Base-by-base conservation (phyloP, 2,113 vertebrate genomes). In the Mobula birostris region DNA sequence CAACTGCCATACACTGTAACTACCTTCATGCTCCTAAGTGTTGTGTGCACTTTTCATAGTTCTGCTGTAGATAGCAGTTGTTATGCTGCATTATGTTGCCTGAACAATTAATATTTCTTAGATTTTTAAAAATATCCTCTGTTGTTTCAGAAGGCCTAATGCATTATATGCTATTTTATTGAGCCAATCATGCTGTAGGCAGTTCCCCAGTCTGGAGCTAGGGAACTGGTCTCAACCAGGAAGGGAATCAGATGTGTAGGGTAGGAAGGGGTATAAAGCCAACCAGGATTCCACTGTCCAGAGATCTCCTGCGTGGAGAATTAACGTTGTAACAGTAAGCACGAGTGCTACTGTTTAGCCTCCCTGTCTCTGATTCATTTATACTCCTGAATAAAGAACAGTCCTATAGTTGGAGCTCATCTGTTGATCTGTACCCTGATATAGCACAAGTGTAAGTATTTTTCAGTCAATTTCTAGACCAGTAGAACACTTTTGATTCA, bases 1-100 rank as follows among this genome's bases (percentile, higher is more conserved):
- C 27, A 85, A 29, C 27, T 32, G 61, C 85, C 85, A 90, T 66
- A 66, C 15, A 19, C n/a, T 32, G 61, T 66, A 66, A 15, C 85
- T 29, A 68, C n/a, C 63, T 66, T n/a, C 85, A 66, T 19, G 17
- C 29, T n/a, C 61, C 85, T 32, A 32, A 90, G 63, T 32, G 29
- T 29, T 90, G 85, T 32, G 85, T 15, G 85, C 85, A 90, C 61
- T 90, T 90, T 66, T 68, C 76, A 77, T 77, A 77, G 76, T 77
- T 77, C 76, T 29, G 85, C 19, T 66, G 29, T 66, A 90, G 85
- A 19, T 90, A 90, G 77, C 77, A 79, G 77, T 48, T 32, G 11
- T 36, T 36, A 15, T 36, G 63, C 29, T 66, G 85, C 61, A 66
- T 90, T 66, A 6, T 14, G 12, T 66, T 90, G 29, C 14, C 58